Conservation (phyloP, 64 coral and sea anemone species). For the Pachyseris speciosa region DNA sequence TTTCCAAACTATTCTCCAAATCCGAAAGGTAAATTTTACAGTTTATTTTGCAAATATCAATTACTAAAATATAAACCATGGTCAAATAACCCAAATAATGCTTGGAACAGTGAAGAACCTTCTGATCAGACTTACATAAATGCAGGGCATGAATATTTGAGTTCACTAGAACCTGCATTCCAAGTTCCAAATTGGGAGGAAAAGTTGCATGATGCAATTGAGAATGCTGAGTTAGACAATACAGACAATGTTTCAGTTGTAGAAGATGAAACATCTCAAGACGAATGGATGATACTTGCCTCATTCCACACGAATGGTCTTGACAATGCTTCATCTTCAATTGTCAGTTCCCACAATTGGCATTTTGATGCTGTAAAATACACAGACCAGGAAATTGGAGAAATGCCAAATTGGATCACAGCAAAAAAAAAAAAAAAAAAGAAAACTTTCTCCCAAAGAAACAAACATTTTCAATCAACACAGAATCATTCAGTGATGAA, state of each 20-base stretch:
- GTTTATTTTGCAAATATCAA: constrained; percentile 33
- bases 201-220: no score
- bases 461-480: not conserved
- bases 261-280: no score
- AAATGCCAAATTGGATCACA: constrained; percentile 46
- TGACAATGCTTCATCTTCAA: constrained; percentile 12
- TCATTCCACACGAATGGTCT: constrained; percentile 6
- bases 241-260: no score
- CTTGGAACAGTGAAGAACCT: constrained; percentile 7
- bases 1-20: no score
- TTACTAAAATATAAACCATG: constrained; percentile 40
- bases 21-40: constrained; percentile 50
- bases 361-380: constrained; percentile 5
- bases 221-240: no score
- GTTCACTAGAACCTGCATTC: no score
- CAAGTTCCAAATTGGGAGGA: no score
- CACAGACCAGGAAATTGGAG: constrained; percentile 47
- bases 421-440: no score
- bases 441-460: constrained; percentile 10
- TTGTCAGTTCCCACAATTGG: constrained; percentile 10
- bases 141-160: constrained; percentile 16
- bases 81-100: constrained; percentile 10
- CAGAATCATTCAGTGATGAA: no score
- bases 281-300: constrained; percentile 38
- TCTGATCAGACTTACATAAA: constrained; percentile 24